Evolutionary conservation across 2,113 vertebrate genomes (phyloP).

Genomic region (Corythornis cristatus): DNA sequence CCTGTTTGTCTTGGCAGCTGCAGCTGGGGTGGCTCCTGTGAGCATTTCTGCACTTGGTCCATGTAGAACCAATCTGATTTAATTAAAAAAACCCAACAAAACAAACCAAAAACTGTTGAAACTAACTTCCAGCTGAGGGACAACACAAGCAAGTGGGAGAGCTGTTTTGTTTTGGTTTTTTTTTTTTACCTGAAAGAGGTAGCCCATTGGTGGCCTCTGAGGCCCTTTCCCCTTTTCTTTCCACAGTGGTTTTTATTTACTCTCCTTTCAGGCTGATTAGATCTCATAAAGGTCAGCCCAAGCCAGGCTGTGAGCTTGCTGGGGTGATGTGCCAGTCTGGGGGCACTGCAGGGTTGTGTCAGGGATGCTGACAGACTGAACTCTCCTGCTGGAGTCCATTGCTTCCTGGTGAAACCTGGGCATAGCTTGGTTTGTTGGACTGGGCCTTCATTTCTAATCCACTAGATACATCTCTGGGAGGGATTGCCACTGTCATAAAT

Average conservation of each 20-base stretch:
- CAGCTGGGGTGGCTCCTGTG: background rate
- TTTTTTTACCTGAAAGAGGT: background rate
- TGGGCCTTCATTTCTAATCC: background rate
- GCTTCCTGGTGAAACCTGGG: background rate
- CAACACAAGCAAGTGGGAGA: background rate
- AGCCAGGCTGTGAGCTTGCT: background rate
- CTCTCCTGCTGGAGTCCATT: background rate
- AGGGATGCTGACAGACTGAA: background rate
- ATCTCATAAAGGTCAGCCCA: background rate
- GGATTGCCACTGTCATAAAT: background rate
- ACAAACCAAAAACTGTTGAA: background rate
- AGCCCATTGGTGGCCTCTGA: background rate
- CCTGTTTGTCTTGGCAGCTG: background rate
- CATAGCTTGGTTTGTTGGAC: background rate
- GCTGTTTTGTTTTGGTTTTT: background rate
- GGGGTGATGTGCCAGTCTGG: background rate
- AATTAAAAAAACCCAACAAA: background rate
- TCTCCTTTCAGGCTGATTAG: background rate
- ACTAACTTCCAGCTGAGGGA: background rate
- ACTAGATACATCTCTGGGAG: background rate
- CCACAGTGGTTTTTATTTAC: background rate
- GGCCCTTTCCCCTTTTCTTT: background rate
- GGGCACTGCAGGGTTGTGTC: background rate
- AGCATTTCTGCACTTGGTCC: background rate
- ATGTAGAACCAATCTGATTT: background rate